Percentiles rank a stretch among this genome's conserved stretches.
These are phyloP conservation scores for Abrostola triplasia DNA, from an alignment of 2,888 invertebrate species.

Conservation along the genomic window DNA sequence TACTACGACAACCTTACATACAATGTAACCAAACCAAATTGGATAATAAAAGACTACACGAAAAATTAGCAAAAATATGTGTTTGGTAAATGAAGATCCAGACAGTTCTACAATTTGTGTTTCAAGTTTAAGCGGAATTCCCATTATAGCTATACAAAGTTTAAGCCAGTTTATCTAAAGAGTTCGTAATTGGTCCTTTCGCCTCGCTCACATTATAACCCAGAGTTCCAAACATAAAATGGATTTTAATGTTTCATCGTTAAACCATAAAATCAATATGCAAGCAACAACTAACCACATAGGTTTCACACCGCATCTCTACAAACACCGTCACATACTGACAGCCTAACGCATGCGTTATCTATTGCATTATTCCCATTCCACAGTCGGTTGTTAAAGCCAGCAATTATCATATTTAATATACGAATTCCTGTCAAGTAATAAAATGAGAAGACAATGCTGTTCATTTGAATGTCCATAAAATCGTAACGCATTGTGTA, in stretches of 20 bases:
- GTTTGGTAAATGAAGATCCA: too few relatives aligned
- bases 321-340: background rate
- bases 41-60: background rate
- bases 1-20: background rate
- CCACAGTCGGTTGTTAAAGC: constrained; percentile 21
- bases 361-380: constrained; percentile 16
- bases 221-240: too few relatives aligned
- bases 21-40: background rate
- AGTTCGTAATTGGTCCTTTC: too few relatives aligned
- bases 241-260: too few relatives aligned
- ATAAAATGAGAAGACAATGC: constrained; percentile 30
- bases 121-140: too few relatives aligned
- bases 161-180: too few relatives aligned
- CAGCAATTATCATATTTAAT: constrained; percentile 38
- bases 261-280: too few relatives aligned
- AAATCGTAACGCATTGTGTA: constrained; percentile 32
- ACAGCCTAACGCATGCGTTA: constrained; percentile 2
- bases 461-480: constrained; percentile 8
- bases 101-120: too few relatives aligned
- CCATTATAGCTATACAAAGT: too few relatives aligned
- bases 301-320: background rate
- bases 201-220: too few relatives aligned
- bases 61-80: too few relatives aligned
- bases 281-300: background rate
- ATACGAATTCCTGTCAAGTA: constrained; percentile 11